Percentiles rank a stretch among this genome's conserved stretches.
Evolutionary conservation across 2,797 vertebrate genomes (phyloP).

Genomic region (Coilia nasus): DNA sequence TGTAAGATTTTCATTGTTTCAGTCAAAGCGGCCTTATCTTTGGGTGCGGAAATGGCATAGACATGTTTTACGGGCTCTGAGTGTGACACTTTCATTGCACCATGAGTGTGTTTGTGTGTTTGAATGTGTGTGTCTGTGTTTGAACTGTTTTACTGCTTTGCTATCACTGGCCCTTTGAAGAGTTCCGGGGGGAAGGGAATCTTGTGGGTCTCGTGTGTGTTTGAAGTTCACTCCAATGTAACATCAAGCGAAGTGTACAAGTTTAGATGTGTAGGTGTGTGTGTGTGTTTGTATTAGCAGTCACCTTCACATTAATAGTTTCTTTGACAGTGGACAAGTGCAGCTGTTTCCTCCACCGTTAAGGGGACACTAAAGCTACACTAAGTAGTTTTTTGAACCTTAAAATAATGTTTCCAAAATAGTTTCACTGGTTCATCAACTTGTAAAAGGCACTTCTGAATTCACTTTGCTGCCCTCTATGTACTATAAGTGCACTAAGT

Average conservation of each 20-base stretch:
- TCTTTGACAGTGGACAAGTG: not conserved
- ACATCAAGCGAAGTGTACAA: not conserved
- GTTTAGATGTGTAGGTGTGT: not conserved
- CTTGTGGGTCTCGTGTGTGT: not conserved
- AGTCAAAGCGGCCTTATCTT: not conserved
- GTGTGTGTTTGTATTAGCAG: not conserved
- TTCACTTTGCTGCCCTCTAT: no score
- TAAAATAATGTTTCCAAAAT: no score
- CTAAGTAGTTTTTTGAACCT: no score
- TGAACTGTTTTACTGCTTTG: not conserved
- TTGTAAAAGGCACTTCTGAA: no score
- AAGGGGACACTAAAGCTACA: no score
- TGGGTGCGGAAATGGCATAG: not conserved
- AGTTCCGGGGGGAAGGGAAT: not conserved
- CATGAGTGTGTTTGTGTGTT: not conserved
- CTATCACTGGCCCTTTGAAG: not conserved
- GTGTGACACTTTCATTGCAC: not conserved
- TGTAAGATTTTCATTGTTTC: slow-evolving; percentile 4
- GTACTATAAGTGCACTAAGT: no score
- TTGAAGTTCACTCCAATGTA: not conserved
- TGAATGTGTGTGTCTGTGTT: not conserved
- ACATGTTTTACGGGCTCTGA: not conserved
- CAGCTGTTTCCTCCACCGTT: not conserved
- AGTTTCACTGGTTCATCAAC: no score
- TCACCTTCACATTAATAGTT: not conserved